Conservation (phyloP, 2,888 invertebrate species). For the Schrankia costaestrigalis region DNA sequence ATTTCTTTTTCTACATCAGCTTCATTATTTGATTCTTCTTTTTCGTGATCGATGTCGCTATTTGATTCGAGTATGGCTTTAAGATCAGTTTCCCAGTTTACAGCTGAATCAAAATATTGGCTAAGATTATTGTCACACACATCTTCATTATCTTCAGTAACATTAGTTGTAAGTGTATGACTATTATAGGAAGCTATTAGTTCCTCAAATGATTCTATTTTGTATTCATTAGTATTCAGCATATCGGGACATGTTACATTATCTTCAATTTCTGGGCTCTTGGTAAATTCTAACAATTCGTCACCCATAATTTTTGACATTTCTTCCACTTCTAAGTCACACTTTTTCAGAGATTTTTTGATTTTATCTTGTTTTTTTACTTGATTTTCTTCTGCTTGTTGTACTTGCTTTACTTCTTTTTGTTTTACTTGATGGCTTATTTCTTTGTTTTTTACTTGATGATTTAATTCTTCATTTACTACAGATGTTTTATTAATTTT, state of each 20-base stretch:
- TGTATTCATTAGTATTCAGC: constrained; percentile 22
- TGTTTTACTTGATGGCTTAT: neutral
- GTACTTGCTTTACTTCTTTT: neutral
- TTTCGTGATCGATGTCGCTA: neutral
- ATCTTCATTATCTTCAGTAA: neutral
- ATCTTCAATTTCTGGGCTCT: constrained; percentile 8
- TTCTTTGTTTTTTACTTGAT: neutral
- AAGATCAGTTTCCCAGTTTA: neutral
- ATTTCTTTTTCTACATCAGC: neutral
- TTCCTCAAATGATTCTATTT: constrained; percentile 47
- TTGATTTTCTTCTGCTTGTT: neutral
- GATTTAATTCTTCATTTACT: neutral
- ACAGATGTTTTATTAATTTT: neutral
- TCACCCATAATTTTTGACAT: no score
- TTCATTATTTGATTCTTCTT: neutral
- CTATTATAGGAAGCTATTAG: constrained; percentile 46
- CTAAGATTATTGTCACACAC: neutral
- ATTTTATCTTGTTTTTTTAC: neutral
- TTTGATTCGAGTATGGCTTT: neutral
- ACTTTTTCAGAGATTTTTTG: neutral
- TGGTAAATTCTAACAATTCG: constrained; percentile 16
- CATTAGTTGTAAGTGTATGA: constrained; percentile 12
- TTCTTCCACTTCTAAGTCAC: neutral
- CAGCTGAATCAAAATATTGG: neutral
- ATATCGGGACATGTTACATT: constrained; percentile 31